Evolutionary conservation across 2,797 vertebrate species (phyloP).

Genomic region (Urosaurus nigricauda): DNA sequence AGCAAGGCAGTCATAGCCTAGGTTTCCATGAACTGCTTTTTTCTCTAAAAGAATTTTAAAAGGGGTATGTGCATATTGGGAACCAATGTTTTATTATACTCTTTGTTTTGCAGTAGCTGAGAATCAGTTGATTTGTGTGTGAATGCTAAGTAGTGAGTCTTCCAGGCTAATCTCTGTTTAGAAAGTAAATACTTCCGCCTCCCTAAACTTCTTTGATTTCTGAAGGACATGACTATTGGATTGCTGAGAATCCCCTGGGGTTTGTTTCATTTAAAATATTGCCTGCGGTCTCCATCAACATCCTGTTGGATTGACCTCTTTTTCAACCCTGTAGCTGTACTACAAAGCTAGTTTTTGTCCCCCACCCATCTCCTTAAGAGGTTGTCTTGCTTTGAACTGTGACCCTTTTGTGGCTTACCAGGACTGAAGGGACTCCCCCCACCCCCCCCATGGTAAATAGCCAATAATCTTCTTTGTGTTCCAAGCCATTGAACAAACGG

Average conservation of each 20-base stretch:
- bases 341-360: conserved; percentile 79
- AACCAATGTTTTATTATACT: background rate
- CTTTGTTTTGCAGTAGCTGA: conserved; percentile 23
- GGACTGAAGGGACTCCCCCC: conserved; percentile 70
- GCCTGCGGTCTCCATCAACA: conserved; percentile 84
- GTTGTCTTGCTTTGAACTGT: conserved; percentile 84
- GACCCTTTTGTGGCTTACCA: conserved; percentile 83
- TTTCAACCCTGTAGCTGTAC: conserved; percentile 88
- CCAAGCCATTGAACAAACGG: conserved; percentile 69
- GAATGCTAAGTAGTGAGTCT: conserved; percentile 67
- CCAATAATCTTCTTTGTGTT: conserved; percentile 72
- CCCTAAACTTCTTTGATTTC: conserved; percentile 79
- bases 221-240: conserved; percentile 82
- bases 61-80: conserved; percentile 27
- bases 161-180: conserved; percentile 69
- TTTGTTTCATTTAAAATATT: conserved; percentile 90
- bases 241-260: conserved; percentile 84
- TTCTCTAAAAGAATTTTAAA: background rate
- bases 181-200: conserved; percentile 76
- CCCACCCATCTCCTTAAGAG: conserved; percentile 67
- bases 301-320: conserved; percentile 95
- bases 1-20: background rate
- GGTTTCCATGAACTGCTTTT: background rate
- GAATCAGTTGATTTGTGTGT: conserved; percentile 44
- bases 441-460: conserved; percentile 73